Evolutionary conservation across 1,140 invertebrate species (phyloP), one percentile per base, ranked within the genome.

Genomic region (Drosophila bocqueti): DNA sequence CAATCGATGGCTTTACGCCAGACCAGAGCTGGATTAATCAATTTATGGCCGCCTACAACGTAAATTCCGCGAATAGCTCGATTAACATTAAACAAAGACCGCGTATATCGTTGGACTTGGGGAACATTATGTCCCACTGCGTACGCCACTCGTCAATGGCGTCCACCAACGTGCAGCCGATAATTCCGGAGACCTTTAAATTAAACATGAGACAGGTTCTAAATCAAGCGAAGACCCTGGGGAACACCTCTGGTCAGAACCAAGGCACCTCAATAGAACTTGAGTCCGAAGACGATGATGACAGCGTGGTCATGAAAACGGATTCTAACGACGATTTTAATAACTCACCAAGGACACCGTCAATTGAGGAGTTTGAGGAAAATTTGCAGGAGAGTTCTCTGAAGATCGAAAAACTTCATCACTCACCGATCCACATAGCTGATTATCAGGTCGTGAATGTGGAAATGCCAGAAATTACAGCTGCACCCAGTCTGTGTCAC

Each of bases 81-180:
- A 81, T 89, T 2, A 63, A 61, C 0, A 69, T 89, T 34, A 83
- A 71, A 1, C 81, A 83, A 5, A 81, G 69, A n/a, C 90, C 91
- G 1, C 90, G 83, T 0, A 47, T 71, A 4, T 91, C 90, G 0
- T 21, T 92, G 67, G 81, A 92, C 18, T 40, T 92, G 6, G 76
- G 76, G 2, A 90, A 92, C 29, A 92, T 92, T 2, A 92, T 92
- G 83, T 81, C 91, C 8, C 92, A 81, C 34, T 92, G 91, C 9
- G 80, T 81, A 3, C 74, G 74, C n/a, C 79, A 81, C 31, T 81
- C 77, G 15, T 24, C 67, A 3, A 47, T 60, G 43, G 18, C 52
- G 10, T 34, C 42, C 29, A 60, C 42, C 29, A 60, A 52, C n/a
- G 10, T 76, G 34, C 24, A 18, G 2, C 45, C 29, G 6, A 58